phyloP scores from a whole-genome alignment of 1,140 invertebrate genomes.

The Brachystomella parvula region DNA sequence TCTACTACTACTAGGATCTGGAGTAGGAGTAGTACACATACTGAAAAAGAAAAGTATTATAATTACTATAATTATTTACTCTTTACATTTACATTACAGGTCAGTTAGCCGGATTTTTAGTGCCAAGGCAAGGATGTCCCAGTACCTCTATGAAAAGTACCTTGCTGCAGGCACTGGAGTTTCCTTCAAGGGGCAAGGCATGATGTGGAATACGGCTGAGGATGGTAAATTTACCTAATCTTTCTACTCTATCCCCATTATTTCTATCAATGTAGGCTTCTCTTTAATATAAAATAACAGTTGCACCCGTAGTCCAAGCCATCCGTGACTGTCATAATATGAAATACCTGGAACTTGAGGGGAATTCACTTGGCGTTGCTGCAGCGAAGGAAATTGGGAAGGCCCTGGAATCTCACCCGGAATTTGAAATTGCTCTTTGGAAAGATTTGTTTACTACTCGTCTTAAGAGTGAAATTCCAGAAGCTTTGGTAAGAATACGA shows the following conservation, averaged over 20 bases:
- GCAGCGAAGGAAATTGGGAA: constrained; percentile 77
- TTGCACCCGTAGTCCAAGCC: constrained; percentile 54
- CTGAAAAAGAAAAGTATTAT: no score
- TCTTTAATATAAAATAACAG: no score
- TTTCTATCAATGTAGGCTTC: constrained; percentile 19
- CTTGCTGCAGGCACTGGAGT: constrained; percentile 44
- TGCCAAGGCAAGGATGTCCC: no score
- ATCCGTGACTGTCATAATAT: constrained; percentile 56
- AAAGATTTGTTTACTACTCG: constrained; percentile 94
- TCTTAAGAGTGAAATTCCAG: constrained; percentile 89
- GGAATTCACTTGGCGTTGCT: constrained; percentile 84
- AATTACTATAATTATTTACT: no score
- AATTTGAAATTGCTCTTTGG: constrained; percentile 77
- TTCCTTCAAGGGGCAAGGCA: constrained; percentile 56
- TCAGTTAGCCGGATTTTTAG: no score
- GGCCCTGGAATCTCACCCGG: constrained; percentile 62
- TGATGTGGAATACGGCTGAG: constrained; percentile 57
- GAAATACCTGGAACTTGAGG: constrained; percentile 71
- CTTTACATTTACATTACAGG: no score
- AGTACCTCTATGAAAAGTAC: constrained; percentile 11
- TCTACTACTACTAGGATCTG: no score
- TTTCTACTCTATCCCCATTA: neutral
- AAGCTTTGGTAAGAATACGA: constrained; percentile 59
- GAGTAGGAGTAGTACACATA: no score
- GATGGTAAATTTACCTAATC: constrained; percentile 51